A percentile compares a stretch with the other conserved stretches of the same genome.
These are phyloP conservation scores for Python bivittatus DNA, from an alignment of 2,113 vertebrate species.

Conservation along the genomic window DNA sequence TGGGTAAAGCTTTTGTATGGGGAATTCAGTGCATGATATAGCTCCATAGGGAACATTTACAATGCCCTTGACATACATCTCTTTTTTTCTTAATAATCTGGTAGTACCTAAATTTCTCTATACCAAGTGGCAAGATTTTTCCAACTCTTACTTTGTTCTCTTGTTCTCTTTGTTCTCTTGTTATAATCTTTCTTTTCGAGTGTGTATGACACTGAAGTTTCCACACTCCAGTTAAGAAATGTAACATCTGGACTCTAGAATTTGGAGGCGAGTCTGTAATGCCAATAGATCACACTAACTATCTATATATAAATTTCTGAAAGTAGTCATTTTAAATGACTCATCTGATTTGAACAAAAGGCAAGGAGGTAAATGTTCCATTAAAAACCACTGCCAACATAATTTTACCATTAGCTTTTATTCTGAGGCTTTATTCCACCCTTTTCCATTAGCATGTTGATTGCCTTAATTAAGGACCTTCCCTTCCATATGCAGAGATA, in stretches of 20 bases:
- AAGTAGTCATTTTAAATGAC: conserved; percentile 15
- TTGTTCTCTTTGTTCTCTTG: no score
- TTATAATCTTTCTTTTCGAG: not conserved
- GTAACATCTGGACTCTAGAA: not conserved
- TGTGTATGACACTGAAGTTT: not conserved
- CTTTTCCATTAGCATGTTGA: conserved; percentile 23
- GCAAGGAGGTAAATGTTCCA: not conserved
- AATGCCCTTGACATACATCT: not conserved
- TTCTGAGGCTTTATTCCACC: conserved; percentile 21
- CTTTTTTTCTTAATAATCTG: not conserved
- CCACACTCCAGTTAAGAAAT: not conserved
- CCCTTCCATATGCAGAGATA: not conserved
- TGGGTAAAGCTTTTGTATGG: not conserved
- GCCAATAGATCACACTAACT: not conserved
- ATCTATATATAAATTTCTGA: not conserved
- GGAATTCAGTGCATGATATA: not conserved
- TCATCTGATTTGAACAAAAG: conserved; percentile 23
- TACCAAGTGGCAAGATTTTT: not conserved
- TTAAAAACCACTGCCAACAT: conserved; percentile 6
- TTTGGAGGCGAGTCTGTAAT: not conserved
- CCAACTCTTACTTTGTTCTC: not conserved
- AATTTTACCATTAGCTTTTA: not conserved
- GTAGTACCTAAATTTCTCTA: not conserved
- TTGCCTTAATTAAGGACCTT: conserved; percentile 26
- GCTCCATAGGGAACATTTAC: not conserved